Evolutionary conservation across 2,113 vertebrate genomes (phyloP).

Genomic region (Percopsis transmontana): DNA sequence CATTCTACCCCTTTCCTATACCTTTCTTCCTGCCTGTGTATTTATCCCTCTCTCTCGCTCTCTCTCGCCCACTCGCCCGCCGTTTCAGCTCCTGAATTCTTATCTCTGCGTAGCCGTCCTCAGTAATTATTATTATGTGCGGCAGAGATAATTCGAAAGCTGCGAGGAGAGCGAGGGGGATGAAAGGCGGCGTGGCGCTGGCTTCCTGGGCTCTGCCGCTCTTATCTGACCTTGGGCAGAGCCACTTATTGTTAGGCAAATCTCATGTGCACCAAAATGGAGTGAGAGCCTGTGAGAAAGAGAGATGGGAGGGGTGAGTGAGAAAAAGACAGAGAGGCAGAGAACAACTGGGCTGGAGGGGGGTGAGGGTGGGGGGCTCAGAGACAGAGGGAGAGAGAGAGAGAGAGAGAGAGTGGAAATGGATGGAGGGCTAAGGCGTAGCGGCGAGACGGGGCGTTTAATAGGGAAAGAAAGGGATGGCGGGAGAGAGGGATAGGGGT

Average conservation of each 20-base stretch:
- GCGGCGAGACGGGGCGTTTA: slow-evolving; percentile 72
- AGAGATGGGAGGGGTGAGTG: slow-evolving; percentile 28
- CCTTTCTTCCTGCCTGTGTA: slow-evolving; percentile 38
- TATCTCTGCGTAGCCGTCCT: slow-evolving; percentile 82
- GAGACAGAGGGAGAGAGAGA: slow-evolving; percentile 60
- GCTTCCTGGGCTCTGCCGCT: slow-evolving; percentile 80
- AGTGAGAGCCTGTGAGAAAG: slow-evolving; percentile 68
- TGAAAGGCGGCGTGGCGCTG: slow-evolving; percentile 80
- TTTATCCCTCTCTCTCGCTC: slow-evolving; percentile 17
- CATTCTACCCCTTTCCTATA: slow-evolving; percentile 52
- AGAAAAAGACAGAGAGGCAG: slow-evolving; percentile 17
- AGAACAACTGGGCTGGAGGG: slow-evolving; percentile 11
- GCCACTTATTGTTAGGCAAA: slow-evolving; percentile 85
- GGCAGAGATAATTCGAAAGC: slow-evolving; percentile 84
- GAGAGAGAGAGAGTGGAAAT: slow-evolving; percentile 66
- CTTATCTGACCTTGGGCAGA: slow-evolving; percentile 88
- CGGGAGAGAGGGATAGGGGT: slow-evolving; percentile 48
- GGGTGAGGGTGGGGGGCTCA: slow-evolving; percentile 35
- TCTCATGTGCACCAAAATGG: slow-evolving; percentile 80
- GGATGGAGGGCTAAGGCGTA: slow-evolving; percentile 17
- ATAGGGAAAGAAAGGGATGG: slow-evolving; percentile 62
- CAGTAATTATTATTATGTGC: slow-evolving; percentile 87
- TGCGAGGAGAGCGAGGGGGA: slow-evolving; percentile 77
- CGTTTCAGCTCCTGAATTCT: slow-evolving; percentile 75
- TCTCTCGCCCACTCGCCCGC: slow-evolving; percentile 41